These are phyloP conservation scores for Holcopasites calliopsidis DNA, from an alignment of 1,140 invertebrate species.

Conservation along the genomic window DNA sequence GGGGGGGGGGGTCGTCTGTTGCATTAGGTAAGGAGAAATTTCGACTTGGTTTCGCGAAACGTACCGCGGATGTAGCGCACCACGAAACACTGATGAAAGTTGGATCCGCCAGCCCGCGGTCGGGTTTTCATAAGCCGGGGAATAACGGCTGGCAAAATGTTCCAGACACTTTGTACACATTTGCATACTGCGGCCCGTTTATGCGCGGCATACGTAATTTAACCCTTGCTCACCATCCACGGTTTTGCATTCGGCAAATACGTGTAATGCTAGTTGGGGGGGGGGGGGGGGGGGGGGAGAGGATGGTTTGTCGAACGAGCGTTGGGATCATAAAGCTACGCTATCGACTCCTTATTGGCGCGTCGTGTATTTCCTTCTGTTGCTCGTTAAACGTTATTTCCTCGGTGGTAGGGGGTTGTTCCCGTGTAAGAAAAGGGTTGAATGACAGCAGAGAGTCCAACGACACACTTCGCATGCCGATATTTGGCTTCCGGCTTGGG, in stretches of 20 bases:
- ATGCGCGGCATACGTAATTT: constrained; percentile 54
- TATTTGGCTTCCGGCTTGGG: no score
- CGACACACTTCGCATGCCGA: no score
- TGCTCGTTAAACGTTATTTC: not conserved
- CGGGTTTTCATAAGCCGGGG: constrained; percentile 47
- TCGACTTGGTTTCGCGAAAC: constrained; percentile 4
- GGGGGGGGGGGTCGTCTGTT: no score
- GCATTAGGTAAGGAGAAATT: not conserved
- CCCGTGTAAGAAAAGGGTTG: no score
- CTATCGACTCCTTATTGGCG: not conserved
- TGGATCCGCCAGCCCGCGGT: constrained; percentile 16
- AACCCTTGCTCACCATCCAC: constrained; percentile 30
- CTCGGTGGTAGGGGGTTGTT: no score
- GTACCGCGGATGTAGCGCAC: not conserved
- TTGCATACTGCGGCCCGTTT: constrained; percentile 65
- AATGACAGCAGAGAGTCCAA: no score
- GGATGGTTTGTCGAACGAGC: not conserved
- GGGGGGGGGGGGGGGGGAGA: no score
- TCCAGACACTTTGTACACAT: constrained; percentile 69
- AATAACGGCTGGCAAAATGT: constrained; percentile 61
- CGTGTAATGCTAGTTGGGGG: not conserved
- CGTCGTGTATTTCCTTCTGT: not conserved
- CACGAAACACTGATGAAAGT: constrained; percentile 11
- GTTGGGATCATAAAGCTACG: not conserved
- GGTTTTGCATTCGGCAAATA: constrained; percentile 35